Evolutionary conservation across 2,797 vertebrate genomes (phyloP).

Genomic region (Leuciscus waleckii): DNA sequence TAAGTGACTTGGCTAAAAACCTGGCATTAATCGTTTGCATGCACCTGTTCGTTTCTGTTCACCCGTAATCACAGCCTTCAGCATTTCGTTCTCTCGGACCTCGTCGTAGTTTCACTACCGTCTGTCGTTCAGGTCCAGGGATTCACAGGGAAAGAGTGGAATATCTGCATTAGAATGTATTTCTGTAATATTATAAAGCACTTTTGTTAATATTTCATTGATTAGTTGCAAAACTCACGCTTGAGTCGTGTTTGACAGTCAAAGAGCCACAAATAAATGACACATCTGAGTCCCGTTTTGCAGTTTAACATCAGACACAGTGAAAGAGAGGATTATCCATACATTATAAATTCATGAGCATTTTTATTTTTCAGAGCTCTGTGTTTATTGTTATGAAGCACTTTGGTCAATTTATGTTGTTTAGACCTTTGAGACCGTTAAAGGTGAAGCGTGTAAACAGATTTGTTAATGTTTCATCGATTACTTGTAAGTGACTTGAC

Average conservation of each 20-base stretch:
- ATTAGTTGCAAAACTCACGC: not conserved
- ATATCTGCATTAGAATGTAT: not conserved
- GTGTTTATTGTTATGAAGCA: not conserved
- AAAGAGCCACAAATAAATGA: not conserved
- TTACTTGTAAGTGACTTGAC: not conserved
- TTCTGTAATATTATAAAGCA: too few relatives aligned
- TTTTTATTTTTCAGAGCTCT: not conserved
- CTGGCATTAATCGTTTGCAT: conserved; percentile 32
- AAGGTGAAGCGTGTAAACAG: not conserved
- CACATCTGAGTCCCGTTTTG: not conserved
- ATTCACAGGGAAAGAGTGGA: too few relatives aligned
- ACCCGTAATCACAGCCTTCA: conserved; percentile 29
- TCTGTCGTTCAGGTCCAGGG: too few relatives aligned
- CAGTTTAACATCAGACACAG: too few relatives aligned
- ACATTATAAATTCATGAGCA: not conserved
- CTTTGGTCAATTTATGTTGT: not conserved
- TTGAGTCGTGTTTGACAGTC: not conserved
- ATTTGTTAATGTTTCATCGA: not conserved
- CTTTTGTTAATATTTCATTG: not conserved
- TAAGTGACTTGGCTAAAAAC: conserved; percentile 40
- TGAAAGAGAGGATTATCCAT: too few relatives aligned
- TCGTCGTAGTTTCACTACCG: not conserved
- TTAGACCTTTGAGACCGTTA: too few relatives aligned
- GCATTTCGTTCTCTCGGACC: not conserved
- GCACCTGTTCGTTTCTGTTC: conserved; percentile 36